Evolutionary conservation across 2,888 invertebrate species (phyloP).

Genomic region (Homarus gammarus): DNA sequence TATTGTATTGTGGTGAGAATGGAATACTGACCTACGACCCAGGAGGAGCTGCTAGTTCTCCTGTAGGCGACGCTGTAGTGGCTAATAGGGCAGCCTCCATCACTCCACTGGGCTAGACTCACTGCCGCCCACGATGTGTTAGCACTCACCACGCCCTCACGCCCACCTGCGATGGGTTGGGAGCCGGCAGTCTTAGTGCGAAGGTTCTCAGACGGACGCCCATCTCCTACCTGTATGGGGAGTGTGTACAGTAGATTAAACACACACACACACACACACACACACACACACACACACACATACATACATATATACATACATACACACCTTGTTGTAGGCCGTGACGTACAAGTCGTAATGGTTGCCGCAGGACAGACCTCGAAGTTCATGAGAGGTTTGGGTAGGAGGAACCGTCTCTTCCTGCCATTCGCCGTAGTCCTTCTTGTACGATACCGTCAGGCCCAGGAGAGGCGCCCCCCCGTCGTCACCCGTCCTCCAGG

Average conservation of each 20-base stretch:
- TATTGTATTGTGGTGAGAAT: no score
- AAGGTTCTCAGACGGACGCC: conserved; percentile 91
- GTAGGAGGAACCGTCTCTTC: conserved; percentile 91
- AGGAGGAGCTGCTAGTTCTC: conserved; percentile 33
- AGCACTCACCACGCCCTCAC: conserved; percentile 47
- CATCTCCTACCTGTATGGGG: conserved; percentile 78
- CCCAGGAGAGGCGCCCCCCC: conserved; percentile 66
- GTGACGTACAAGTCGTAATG: conserved; percentile 92
- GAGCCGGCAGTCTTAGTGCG: conserved; percentile 89
- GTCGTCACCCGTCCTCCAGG: conserved; percentile 65
- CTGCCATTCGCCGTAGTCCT: conserved; percentile 95
- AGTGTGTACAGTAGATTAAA: background rate
- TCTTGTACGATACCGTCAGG: conserved; percentile 83
- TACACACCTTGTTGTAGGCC: conserved; percentile 88
- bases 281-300: background rate
- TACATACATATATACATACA: no score
- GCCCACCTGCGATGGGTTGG: conserved; percentile 54
- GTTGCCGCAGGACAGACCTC: conserved; percentile 92
- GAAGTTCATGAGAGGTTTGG: conserved; percentile 87
- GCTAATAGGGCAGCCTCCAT: conserved; percentile 67
- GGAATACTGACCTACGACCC: conserved; percentile 65
- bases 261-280: background rate
- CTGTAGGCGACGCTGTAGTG: conserved; percentile 71
- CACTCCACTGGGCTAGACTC: conserved; percentile 64
- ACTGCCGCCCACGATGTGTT: conserved; percentile 72